These are phyloP conservation scores for Cuculus canorus DNA, from an alignment of 2,797 vertebrate species.

Conservation along the genomic window DNA sequence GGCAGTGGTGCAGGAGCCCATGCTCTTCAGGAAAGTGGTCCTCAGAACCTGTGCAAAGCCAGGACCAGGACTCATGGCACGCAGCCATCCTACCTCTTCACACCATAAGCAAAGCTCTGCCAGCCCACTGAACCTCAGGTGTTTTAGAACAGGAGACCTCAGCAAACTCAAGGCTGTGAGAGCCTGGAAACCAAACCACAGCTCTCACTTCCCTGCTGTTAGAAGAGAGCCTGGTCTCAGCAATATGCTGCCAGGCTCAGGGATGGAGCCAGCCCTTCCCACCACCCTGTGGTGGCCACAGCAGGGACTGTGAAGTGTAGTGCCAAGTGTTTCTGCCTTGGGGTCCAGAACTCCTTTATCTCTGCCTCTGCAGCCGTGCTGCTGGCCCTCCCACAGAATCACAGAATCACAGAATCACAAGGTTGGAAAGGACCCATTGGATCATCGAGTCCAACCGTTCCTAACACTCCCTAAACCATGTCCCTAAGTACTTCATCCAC, in stretches of 20 bases:
- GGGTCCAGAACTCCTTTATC: neutral
- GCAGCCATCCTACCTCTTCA: neutral
- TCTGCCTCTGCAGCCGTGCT: neutral
- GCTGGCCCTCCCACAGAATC: neutral
- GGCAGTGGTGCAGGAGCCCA: neutral
- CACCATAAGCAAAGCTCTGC: neutral
- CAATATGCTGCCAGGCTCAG: rapidly evolving
- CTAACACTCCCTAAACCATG: too few species aligned
- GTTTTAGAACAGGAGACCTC: neutral
- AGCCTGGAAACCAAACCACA: neutral
- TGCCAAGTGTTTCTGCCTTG: neutral
- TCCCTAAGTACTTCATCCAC: too few species aligned
- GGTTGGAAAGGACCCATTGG: too few species aligned
- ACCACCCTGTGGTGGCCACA: rapidly evolving
- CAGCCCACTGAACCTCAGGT: neutral
- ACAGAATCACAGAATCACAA: too few species aligned
- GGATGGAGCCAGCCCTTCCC: neutral
- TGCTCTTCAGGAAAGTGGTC: neutral
- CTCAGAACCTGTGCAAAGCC: neutral
- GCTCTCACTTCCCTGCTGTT: neutral
- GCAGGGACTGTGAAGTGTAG: neutral
- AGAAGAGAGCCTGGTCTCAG: neutral
- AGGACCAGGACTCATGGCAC: neutral
- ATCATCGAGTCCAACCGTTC: too few species aligned
- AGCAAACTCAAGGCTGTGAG: neutral